A percentile compares a stretch with the other conserved stretches of the same genome.
phyloP scores from a whole-genome alignment of 2,113 vertebrate genomes.

The Leucopsar rothschildi region DNA sequence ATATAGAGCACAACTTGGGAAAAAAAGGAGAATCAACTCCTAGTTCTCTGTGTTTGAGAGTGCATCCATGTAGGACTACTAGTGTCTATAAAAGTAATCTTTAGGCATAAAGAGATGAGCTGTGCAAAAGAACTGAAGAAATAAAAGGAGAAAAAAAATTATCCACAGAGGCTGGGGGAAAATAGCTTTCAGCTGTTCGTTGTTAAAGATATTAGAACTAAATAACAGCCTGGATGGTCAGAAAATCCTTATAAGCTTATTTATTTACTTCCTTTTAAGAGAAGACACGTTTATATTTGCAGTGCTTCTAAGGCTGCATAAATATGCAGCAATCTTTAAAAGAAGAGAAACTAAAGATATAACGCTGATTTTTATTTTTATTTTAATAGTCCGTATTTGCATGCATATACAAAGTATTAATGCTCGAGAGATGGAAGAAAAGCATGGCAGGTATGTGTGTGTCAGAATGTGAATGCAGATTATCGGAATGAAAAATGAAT shows the following conservation, averaged over 20 bases:
- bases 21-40: background rate
- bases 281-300: background rate
- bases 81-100: background rate
- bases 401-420: background rate
- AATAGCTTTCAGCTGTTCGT: background rate
- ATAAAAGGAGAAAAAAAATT: background rate
- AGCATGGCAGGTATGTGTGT: background rate
- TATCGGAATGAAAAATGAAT: background rate
- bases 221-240: background rate
- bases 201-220: background rate
- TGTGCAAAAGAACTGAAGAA: background rate
- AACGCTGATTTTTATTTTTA: background rate
- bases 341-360: background rate
- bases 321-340: background rate
- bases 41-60: background rate
- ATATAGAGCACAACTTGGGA: background rate
- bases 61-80: background rate
- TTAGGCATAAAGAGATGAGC: background rate
- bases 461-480: background rate
- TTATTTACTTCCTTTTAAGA: background rate
- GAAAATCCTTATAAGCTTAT: background rate
- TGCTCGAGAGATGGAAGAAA: background rate
- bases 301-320: background rate
- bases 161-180: background rate
- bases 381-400: background rate